phyloP scores from a whole-genome alignment of 2,797 vertebrate species.

The Linurgus olivaceus region DNA sequence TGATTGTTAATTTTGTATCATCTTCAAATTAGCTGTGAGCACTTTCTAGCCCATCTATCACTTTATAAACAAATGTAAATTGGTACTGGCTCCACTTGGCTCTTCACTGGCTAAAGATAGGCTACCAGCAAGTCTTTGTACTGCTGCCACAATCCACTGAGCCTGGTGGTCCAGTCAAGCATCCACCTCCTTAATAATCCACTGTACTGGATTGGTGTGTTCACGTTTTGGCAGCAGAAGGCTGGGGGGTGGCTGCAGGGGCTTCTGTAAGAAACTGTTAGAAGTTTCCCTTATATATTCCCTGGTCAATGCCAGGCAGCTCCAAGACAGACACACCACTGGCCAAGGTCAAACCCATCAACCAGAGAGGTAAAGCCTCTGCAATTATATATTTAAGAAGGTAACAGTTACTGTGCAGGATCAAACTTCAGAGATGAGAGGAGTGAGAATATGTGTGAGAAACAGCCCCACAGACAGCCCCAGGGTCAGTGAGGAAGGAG shows the following conservation, averaged over 20 bases:
- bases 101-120: not conserved
- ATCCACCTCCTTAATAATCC: not conserved
- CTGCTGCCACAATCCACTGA: not conserved
- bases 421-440: not conserved
- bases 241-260: no score
- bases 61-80: not conserved
- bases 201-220: not conserved
- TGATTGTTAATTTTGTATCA: not conserved
- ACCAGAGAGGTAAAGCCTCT: not conserved
- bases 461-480: not conserved
- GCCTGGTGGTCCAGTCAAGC: not conserved
- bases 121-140: not conserved
- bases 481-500: not conserved
- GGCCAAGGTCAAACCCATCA: not conserved
- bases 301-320: not conserved
- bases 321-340: not conserved
- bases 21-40: not conserved
- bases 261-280: not conserved
- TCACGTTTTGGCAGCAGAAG: fast-evolving
- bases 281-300: not conserved
- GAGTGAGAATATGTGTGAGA: not conserved
- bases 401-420: fast-evolving
- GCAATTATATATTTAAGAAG: not conserved
- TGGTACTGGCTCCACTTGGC: not conserved
- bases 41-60: not conserved